phyloP scores from a whole-genome alignment of 1,140 invertebrate species.

The Drosophila elegans region DNA sequence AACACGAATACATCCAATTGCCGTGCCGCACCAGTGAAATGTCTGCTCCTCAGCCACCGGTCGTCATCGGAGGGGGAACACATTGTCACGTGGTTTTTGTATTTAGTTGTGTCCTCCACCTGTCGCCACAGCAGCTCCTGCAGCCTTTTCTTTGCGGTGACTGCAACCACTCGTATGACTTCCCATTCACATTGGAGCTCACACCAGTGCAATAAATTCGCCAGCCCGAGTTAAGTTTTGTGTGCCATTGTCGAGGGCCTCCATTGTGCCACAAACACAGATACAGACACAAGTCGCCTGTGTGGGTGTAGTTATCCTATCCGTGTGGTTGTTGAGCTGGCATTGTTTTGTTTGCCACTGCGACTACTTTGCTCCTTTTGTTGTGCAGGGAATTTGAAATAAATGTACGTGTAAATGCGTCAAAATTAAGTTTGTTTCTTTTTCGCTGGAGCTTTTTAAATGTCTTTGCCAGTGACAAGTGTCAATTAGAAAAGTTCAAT shows the following conservation, averaged over 20 bases:
- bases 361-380: slow-evolving; percentile 45
- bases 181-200: slow-evolving; percentile 21
- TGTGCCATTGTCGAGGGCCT: slow-evolving; percentile 33
- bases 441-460: slow-evolving; percentile 55
- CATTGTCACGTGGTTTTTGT: slow-evolving; percentile 81
- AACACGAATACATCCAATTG: slow-evolving; percentile 11
- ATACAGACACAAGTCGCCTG: not conserved
- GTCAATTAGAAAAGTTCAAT: slow-evolving; percentile 84
- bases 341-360: slow-evolving; percentile 60
- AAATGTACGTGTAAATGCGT: slow-evolving; percentile 84
- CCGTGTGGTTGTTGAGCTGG: slow-evolving; percentile 20
- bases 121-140: slow-evolving; percentile 18
- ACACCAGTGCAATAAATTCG: slow-evolving; percentile 40
- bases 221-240: slow-evolving; percentile 30
- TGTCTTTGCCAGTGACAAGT: slow-evolving; percentile 80
- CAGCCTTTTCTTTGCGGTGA: slow-evolving; percentile 51
- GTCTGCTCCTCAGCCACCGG: slow-evolving; percentile 22
- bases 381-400: slow-evolving; percentile 80
- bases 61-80: slow-evolving; percentile 43
- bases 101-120: slow-evolving; percentile 64
- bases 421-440: slow-evolving; percentile 79
- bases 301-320: slow-evolving; percentile 27
- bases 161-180: slow-evolving; percentile 50
- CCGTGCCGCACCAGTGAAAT: slow-evolving; percentile 22
- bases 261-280: slow-evolving; percentile 36